Conservation (phyloP, 2,888 invertebrate species). For the Sthenelais limicola region DNA sequence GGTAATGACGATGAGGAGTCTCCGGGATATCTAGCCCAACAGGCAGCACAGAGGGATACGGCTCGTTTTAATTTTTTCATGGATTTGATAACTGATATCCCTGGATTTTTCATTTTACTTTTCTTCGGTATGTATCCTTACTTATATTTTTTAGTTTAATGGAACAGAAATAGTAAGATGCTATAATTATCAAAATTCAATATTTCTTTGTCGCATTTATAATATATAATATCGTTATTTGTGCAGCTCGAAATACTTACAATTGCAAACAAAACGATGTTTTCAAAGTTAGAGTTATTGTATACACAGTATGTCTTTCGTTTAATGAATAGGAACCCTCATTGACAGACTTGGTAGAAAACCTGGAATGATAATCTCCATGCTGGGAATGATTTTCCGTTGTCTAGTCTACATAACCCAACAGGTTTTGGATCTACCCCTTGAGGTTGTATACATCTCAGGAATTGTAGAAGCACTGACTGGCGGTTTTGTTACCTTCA, state of each 20-base stretch:
- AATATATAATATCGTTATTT: too few relatives aligned
- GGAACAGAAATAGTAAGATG: too few relatives aligned
- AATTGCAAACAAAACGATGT: too few relatives aligned
- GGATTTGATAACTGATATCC: background rate
- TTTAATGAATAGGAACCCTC: background rate
- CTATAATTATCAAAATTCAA: too few relatives aligned
- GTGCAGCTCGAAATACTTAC: too few relatives aligned
- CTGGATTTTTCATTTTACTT: conserved; percentile 3
- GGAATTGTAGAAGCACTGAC: background rate
- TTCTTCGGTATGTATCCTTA: conserved; percentile 30
- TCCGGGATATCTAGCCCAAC: background rate
- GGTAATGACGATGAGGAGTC: background rate
- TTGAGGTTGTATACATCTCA: background rate
- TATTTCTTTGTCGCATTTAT: too few relatives aligned
- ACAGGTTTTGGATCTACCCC: background rate
- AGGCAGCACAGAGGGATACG: background rate
- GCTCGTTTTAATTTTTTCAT: conserved; percentile 1
- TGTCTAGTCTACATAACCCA: conserved; percentile 1
- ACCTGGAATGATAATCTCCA: background rate
- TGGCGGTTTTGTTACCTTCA: background rate
- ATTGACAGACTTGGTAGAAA: conserved; percentile 14
- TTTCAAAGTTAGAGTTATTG: too few relatives aligned
- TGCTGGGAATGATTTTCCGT: background rate
- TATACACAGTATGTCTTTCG: too few relatives aligned
- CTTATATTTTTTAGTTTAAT: too few relatives aligned